phyloP scores from a whole-genome alignment of 2,797 vertebrate genomes.

The Dendrocincla fuliginosa region DNA sequence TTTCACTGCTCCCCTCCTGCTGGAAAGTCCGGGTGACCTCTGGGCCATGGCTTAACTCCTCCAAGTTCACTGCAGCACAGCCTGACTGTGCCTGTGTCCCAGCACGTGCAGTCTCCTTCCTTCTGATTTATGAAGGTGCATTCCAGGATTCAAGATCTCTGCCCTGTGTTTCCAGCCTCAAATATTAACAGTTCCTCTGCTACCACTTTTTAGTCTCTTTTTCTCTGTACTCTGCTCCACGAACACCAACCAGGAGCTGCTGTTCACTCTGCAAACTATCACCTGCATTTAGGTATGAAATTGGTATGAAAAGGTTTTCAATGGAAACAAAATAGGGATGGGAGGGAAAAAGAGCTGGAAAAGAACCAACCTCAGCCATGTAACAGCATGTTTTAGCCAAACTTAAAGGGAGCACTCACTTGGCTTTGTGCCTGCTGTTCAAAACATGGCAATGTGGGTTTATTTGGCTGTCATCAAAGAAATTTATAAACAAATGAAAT shows the following conservation, averaged over 20 bases:
- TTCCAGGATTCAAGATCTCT: too few species aligned
- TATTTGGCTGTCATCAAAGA: slow-evolving; percentile 5
- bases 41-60: not conserved
- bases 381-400: not conserved
- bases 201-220: not conserved
- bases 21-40: not conserved
- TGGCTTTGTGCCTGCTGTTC: not conserved
- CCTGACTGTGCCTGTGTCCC: not conserved
- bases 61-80: not conserved
- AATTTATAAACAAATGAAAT: slow-evolving; percentile 13
- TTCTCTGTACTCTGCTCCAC: not conserved
- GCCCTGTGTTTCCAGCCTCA: not conserved
- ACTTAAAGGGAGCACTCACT: not conserved
- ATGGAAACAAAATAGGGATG: not conserved
- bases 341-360: not conserved
- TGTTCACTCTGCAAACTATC: not conserved
- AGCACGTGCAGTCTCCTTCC: not conserved
- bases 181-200: not conserved
- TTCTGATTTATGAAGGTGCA: rapidly evolving
- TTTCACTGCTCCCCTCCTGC: not conserved
- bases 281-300: not conserved
- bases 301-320: not conserved
- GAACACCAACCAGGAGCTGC: not conserved
- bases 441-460: not conserved
- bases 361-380: not conserved